Evolutionary conservation across 2,888 invertebrate species (phyloP), one percentile per base, ranked within the genome.

Genomic region (Amblyteles armatorius): DNA sequence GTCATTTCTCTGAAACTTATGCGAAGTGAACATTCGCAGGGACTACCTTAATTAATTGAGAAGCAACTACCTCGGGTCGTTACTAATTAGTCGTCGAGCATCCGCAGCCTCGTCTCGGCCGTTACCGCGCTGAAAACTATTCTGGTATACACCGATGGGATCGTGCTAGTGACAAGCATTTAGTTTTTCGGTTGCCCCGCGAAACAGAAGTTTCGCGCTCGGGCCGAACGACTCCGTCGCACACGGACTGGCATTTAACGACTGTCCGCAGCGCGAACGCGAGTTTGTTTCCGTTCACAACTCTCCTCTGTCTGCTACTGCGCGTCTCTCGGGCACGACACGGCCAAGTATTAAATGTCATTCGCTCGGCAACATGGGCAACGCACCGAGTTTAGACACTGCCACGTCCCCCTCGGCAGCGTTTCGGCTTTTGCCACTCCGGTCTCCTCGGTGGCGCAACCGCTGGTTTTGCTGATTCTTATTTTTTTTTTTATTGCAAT

Each of bases 291-390:
- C 40, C 40, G 67, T 67, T 40, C 65, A 3, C 48, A 26, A 73
- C 57, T 73, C 57, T 57, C 74, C 7, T 9, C 50, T 6, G 11
- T 50, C 29, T 33, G 50, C 29, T 16, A 13, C 48, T 26, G 22
- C 60, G 44, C 73, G 60, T 44, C 60, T 19, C 57, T 57, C 57
- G 11, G 22, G 4, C 50, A 63, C 76, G 50, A 50, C 65, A 36
- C 76, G n/a, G 19, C 50, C 76, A 36, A 50, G 36, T 76, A 74
- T 74, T 74, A 76, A 76, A 76, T 76, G 76, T 76, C 76, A 76
- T 63, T 63, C 60, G 60, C 33, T 65, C 36, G 76, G 76, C 65
- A n/a, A 65, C 60, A 63, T 11, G 40, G 29, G 48, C 44, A 26
- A 74, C 57, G 63, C 60, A 74, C 76, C 65, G 65, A 65, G 76